These are phyloP conservation scores for Spongilla lacustris DNA, from an alignment of 37 sponge, comb jelly and placozoan species.

Conservation along the genomic window DNA sequence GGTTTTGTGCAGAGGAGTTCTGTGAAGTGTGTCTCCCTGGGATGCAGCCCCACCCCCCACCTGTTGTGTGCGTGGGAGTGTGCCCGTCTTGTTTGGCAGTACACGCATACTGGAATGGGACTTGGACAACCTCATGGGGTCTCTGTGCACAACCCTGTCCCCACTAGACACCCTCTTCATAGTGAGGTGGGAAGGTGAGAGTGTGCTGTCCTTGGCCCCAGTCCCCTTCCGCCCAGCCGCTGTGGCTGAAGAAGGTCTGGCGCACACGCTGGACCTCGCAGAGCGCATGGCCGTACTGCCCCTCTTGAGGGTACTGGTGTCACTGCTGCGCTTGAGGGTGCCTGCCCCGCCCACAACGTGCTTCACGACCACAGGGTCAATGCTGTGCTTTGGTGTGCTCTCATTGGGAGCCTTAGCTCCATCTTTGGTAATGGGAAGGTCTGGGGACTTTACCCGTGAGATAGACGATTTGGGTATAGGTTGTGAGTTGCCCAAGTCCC, in stretches of 20 bases:
- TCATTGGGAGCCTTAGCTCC: neutral
- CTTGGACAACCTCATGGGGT: neutral
- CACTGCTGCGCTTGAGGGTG: conserved; percentile 1
- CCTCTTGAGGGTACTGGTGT: neutral
- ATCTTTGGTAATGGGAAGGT: neutral
- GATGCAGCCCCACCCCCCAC: neutral
- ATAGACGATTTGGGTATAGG: neutral
- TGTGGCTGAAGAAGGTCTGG: neutral
- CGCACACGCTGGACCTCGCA: neutral
- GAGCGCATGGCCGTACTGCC: neutral
- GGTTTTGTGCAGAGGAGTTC: neutral
- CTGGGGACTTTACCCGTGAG: neutral
- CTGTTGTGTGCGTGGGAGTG: neutral
- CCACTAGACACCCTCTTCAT: conserved; percentile 36
- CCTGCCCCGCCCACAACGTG: neutral
- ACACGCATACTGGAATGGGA: neutral
- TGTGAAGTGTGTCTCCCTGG: neutral
- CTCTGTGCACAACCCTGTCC: conserved; percentile 1
- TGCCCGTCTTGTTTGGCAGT: neutral
- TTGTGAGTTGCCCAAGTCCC: neutral
- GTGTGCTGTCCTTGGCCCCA: neutral
- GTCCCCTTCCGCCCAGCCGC: neutral
- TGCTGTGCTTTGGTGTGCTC: too few species aligned
- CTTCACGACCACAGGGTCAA: neutral
- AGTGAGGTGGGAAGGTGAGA: neutral